Evolutionary conservation across 2,888 invertebrate species (phyloP).

Genomic region (Stratiomys singularior): DNA sequence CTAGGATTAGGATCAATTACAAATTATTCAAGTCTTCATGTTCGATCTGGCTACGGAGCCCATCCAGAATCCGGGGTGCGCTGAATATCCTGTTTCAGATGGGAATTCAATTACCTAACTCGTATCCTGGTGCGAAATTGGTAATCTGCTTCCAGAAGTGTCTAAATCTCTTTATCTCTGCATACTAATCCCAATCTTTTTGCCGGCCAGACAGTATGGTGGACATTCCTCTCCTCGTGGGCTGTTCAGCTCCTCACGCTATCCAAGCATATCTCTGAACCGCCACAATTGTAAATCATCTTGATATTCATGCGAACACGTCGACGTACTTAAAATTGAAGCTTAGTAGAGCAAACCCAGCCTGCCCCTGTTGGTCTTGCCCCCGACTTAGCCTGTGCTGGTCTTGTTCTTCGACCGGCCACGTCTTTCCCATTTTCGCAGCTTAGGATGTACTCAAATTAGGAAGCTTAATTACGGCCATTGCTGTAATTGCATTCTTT

Average conservation of each 20-base stretch:
- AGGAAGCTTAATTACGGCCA: slow-evolving; percentile 53
- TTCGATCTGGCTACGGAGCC: too few species aligned
- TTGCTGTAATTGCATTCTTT: slow-evolving; percentile 53
- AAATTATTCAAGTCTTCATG: too few species aligned
- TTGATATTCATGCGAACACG: slow-evolving; percentile 15
- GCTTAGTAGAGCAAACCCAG: background rate
- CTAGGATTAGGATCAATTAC: too few species aligned
- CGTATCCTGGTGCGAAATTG: too few species aligned
- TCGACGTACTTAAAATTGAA: background rate
- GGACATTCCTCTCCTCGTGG: background rate
- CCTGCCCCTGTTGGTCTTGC: background rate
- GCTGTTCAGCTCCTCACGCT: background rate
- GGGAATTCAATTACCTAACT: too few species aligned
- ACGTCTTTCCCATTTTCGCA: slow-evolving; percentile 48
- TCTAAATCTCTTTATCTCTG: too few species aligned
- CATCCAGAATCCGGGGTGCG: too few species aligned
- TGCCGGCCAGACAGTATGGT: background rate
- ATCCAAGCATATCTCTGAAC: background rate
- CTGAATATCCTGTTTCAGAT: too few species aligned
- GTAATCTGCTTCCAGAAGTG: too few species aligned
- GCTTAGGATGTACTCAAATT: slow-evolving; percentile 53
- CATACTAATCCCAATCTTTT: too few species aligned
- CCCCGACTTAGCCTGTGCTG: background rate
- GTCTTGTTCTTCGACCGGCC: background rate
- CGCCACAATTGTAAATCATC: slow-evolving; percentile 15